phyloP scores from a whole-genome alignment of 2,797 vertebrate species.

The Syngnathus acus region DNA sequence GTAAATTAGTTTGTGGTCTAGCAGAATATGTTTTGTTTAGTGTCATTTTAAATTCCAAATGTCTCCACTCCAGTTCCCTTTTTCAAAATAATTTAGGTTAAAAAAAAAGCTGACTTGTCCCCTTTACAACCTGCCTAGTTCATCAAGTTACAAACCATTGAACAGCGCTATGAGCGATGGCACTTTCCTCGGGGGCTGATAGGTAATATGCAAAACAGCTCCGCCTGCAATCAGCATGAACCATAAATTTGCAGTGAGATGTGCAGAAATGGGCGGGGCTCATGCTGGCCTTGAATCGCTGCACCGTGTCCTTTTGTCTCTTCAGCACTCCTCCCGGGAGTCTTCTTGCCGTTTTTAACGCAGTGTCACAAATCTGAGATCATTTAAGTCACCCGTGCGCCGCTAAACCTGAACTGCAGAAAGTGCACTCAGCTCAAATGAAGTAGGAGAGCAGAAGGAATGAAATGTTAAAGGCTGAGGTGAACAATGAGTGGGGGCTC shows the following conservation, averaged over 20 bases:
- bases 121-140: slow-evolving; percentile 16
- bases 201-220: slow-evolving; percentile 59
- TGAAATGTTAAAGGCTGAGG: neutral
- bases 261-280: slow-evolving; percentile 30
- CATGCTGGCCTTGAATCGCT: slow-evolving; percentile 13
- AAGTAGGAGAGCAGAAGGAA: neutral
- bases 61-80: neutral
- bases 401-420: slow-evolving; percentile 21
- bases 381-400: slow-evolving; percentile 44
- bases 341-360: slow-evolving; percentile 43
- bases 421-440: slow-evolving; percentile 7
- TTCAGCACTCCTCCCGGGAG: slow-evolving; percentile 55
- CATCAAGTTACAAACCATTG: slow-evolving; percentile 30
- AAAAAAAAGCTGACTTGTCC: neutral
- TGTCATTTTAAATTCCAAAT: slow-evolving; percentile 1
- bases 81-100: neutral
- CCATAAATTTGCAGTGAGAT: slow-evolving; percentile 47
- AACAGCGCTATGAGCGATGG: slow-evolving; percentile 38
- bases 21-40: neutral
- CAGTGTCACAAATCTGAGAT: slow-evolving; percentile 39
- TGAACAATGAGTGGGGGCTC: slow-evolving; percentile 50
- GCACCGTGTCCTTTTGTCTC: slow-evolving; percentile 39
- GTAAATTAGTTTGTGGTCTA: neutral
- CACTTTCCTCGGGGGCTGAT: slow-evolving; percentile 22
- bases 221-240: slow-evolving; percentile 41